Base-by-base conservation (phyloP, 2,888 invertebrate species). In the Chrysolina americana region DNA sequence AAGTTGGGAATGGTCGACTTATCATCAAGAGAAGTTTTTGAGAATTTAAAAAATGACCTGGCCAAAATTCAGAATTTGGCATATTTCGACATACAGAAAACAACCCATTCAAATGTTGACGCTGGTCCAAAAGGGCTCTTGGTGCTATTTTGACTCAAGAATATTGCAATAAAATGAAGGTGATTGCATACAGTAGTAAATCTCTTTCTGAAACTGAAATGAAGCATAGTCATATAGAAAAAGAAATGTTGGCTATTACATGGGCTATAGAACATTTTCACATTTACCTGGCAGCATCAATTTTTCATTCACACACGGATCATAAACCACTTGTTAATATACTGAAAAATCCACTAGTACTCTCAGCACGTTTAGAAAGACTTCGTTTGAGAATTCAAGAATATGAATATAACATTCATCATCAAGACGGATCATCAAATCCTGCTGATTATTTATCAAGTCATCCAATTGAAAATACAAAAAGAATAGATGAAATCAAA, bases 61-160 rank as follows among this genome's bases (percentile, higher is more conserved):
- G 9, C 44, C 9, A 44, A 44, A 13, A 44, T 44, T 44, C 9
- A 44, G 44, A 44, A 13, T 44, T 28, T 76, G 48, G 41, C 73
- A 17, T 76, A 76, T 28, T 76, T 66, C 59, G 62, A 66, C n/a
- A 68, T 63, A n/a, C 68, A 71, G n/a, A 71, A 68, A 48, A 23
- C 41, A 53, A 74, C 66, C 23, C 65, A 74, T 23, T 53, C 74
- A 19, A 53, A 66, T 65, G 76, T 74, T n/a, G 76, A 71, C 59
- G 74, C 76, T 13, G 76, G 74, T 19, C 74, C 77, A 6, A 17
- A n/a, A 10, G 71, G 74, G 21, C 50, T n/a, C n/a, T 76, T 41
- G 74, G 76, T 23, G 72, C 72, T 17, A 44, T 44, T 44, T 44
- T 13, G 13, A 44, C 44, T 13, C 44, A 44, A 9, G 44, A 28